A percentile compares a stretch with the other conserved stretches of the same genome.
phyloP scores from a whole-genome alignment of 1,140 invertebrate genomes.

The Euwallacea similis region DNA sequence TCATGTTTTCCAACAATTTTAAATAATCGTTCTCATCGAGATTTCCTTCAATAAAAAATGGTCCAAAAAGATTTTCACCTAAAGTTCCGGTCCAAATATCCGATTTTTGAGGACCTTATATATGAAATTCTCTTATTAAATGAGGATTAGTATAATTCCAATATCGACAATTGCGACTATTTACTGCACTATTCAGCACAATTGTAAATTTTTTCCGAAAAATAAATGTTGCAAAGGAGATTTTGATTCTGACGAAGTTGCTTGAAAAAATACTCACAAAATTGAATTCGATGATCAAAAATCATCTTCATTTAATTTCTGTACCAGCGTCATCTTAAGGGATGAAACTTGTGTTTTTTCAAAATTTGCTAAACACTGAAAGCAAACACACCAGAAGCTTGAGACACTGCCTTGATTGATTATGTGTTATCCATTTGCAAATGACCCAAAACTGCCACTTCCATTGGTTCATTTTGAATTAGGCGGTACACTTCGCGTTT shows the following conservation, averaged over 20 bases:
- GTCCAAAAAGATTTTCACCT: background rate
- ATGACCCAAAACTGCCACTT: slow-evolving; percentile 17
- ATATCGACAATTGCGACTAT: slow-evolving; percentile 22
- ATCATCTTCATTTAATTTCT: slow-evolving; percentile 30
- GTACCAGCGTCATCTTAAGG: slow-evolving; percentile 8
- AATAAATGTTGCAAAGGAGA: slow-evolving; percentile 19
- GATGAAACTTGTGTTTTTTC: slow-evolving; percentile 6
- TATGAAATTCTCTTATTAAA: slow-evolving; percentile 9
- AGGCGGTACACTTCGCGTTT: slow-evolving; percentile 3
- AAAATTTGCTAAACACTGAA: slow-evolving; percentile 3
- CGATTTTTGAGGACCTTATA: background rate
- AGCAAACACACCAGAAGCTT: background rate
- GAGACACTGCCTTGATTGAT: slow-evolving; percentile 1
- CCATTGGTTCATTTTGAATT: slow-evolving; percentile 13
- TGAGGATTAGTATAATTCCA: background rate
- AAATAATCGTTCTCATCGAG: background rate
- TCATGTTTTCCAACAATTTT: slow-evolving; percentile 2
- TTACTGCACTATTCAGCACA: slow-evolving; percentile 7
- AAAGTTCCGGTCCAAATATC: slow-evolving; percentile 13
- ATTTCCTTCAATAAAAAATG: slow-evolving; percentile 13
- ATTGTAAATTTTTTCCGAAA: slow-evolving; percentile 24
- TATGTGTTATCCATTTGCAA: slow-evolving; percentile 1
- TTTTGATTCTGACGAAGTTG: background rate
- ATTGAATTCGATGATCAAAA: slow-evolving; percentile 23
- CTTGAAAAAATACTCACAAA: slow-evolving; percentile 15